Evolutionary conservation across 2,888 invertebrate species (phyloP).

Genomic region (Drosophila suboccidentalis): DNA sequence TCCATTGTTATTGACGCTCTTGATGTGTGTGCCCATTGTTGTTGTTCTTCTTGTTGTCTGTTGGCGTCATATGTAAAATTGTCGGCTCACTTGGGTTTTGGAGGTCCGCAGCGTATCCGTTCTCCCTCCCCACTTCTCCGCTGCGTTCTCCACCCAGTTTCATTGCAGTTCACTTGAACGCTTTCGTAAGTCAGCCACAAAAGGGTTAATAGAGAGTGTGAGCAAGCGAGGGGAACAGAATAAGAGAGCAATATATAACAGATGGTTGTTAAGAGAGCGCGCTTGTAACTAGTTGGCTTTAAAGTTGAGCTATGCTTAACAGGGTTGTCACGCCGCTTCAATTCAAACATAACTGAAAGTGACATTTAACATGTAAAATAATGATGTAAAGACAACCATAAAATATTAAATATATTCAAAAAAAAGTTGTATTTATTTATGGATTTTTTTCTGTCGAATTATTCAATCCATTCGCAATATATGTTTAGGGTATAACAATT

Average conservation of each 20-base stretch:
- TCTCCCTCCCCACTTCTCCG: neutral
- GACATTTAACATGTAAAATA: neutral
- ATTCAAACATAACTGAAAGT: neutral
- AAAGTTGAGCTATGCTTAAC: constrained; percentile 15
- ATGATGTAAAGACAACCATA: neutral
- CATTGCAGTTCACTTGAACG: constrained; percentile 65
- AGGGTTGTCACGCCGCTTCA: constrained; percentile 22
- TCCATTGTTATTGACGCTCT: constrained; percentile 66
- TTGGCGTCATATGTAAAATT: constrained; percentile 68
- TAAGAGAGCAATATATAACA: constrained; percentile 27
- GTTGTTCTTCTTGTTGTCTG: constrained; percentile 38
- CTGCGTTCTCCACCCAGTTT: constrained; percentile 11
- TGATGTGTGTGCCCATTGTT: constrained; percentile 26
- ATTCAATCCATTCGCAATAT: neutral
- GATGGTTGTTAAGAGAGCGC: constrained; percentile 56
- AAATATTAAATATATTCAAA: too few relatives aligned
- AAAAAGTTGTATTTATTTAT: too few relatives aligned
- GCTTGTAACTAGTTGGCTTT: constrained; percentile 30
- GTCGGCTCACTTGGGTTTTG: constrained; percentile 47
- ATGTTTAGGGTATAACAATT: neutral
- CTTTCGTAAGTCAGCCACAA: constrained; percentile 70
- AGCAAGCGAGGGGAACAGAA: constrained; percentile 3
- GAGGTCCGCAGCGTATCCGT: constrained; percentile 46
- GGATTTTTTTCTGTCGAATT: too few relatives aligned
- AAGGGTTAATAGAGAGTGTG: constrained; percentile 46